Evolutionary conservation across 2,888 invertebrate species (phyloP).

Genomic region (Apodemia zela): DNA sequence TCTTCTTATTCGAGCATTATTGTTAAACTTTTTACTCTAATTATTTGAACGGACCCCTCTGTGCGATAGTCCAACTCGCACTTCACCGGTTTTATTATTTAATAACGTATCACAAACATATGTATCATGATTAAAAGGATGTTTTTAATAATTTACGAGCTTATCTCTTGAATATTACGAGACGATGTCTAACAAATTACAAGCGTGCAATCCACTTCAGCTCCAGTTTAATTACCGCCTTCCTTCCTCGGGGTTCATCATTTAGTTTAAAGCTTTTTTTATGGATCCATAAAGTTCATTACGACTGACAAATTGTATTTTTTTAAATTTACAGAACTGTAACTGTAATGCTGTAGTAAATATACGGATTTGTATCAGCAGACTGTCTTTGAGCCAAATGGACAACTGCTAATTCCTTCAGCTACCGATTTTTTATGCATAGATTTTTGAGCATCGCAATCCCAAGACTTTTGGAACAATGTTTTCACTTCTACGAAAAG

Average conservation of each 20-base stretch:
- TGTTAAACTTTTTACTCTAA: too few species aligned
- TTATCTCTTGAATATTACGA: background rate
- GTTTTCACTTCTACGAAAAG: too few species aligned
- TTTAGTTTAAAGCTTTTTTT: background rate
- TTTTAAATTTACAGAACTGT: background rate
- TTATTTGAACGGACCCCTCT: too few species aligned
- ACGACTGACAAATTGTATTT: background rate
- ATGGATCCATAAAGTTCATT: background rate
- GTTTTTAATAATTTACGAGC: background rate
- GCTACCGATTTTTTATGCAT: too few species aligned
- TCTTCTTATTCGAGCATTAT: too few species aligned
- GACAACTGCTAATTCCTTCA: too few species aligned
- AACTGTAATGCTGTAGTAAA: background rate
- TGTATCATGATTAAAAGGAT: background rate
- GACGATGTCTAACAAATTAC: conserved; percentile 9
- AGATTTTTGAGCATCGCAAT: too few species aligned
- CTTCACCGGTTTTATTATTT: background rate
- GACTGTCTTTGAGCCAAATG: background rate
- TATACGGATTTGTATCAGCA: background rate
- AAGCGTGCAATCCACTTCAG: conserved; percentile 3
- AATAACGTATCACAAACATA: background rate
- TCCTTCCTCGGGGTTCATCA: background rate
- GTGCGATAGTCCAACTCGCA: background rate
- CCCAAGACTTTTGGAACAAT: too few species aligned
- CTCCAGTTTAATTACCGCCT: conserved; percentile 7